These are phyloP conservation scores for Eulemur mongoz DNA, from an alignment of 2,797 vertebrate genomes.

Conservation along the genomic window DNA sequence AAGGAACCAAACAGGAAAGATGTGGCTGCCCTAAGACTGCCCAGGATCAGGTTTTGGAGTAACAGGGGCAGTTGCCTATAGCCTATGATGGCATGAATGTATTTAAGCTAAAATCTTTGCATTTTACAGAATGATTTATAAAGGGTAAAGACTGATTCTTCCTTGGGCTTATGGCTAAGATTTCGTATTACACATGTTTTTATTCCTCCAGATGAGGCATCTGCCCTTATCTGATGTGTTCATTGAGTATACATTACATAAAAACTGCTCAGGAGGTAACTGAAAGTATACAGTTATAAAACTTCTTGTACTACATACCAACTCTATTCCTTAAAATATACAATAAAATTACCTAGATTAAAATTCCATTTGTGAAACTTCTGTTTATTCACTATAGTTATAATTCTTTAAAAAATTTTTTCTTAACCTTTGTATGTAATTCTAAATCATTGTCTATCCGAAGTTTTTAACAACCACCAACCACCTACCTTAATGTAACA, in stretches of 20 bases:
- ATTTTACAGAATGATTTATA: background rate
- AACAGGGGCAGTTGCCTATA: background rate
- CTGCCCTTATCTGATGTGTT: background rate
- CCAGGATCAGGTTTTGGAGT: background rate
- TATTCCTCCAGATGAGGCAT: background rate
- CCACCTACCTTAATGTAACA: background rate
- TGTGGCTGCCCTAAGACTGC: background rate
- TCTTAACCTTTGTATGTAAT: background rate
- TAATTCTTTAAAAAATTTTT: background rate
- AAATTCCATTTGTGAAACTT: background rate
- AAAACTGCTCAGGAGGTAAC: background rate
- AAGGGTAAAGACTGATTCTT: background rate
- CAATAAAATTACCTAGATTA: conserved; percentile 23
- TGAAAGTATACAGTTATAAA: conserved; percentile 31
- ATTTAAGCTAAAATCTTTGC: background rate
- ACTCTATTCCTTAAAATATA: conserved; percentile 7
- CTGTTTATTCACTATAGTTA: background rate
- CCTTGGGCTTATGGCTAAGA: background rate
- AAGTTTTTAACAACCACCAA: background rate
- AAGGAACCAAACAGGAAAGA: background rate
- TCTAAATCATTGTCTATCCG: background rate
- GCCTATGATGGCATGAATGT: background rate
- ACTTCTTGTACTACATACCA: background rate
- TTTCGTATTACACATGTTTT: background rate
- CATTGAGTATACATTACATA: background rate